Evolutionary conservation across 2,113 vertebrate species (phyloP).

Genomic region (Oenanthe melanoleuca): DNA sequence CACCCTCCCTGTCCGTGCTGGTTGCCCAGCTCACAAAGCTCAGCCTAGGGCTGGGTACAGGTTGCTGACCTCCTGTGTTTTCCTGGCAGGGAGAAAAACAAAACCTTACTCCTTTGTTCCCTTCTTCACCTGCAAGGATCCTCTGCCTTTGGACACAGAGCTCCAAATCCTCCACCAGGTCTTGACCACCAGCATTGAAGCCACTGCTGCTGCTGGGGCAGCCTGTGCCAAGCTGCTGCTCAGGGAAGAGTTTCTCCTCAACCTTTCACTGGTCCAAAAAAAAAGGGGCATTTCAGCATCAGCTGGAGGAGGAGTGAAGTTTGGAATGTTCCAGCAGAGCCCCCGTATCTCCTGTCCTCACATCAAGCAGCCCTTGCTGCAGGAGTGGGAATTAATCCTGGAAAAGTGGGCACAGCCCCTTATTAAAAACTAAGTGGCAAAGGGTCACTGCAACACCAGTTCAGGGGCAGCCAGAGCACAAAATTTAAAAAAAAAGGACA

Average conservation of each 20-base stretch:
- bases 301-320: neutral
- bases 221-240: accelerated
- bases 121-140: neutral
- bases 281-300: too few relatives aligned
- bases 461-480: neutral
- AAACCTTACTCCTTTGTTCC: neutral
- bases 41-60: neutral
- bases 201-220: neutral
- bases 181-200: neutral
- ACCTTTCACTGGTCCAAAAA: accelerated
- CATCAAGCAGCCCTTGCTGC: accelerated
- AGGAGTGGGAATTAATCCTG: neutral
- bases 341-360: neutral
- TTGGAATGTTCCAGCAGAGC: neutral
- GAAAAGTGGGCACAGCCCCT: neutral
- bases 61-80: neutral
- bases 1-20: neutral
- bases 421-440: neutral
- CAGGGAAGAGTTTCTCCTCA: neutral
- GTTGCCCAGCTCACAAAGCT: neutral
- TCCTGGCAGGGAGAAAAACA: neutral
- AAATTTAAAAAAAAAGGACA: neutral
- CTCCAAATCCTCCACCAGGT: neutral
- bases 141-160: neutral
- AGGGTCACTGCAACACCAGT: neutral